Conservation (phyloP, 2,113 vertebrate genomes). For the Amazona vittata region DNA sequence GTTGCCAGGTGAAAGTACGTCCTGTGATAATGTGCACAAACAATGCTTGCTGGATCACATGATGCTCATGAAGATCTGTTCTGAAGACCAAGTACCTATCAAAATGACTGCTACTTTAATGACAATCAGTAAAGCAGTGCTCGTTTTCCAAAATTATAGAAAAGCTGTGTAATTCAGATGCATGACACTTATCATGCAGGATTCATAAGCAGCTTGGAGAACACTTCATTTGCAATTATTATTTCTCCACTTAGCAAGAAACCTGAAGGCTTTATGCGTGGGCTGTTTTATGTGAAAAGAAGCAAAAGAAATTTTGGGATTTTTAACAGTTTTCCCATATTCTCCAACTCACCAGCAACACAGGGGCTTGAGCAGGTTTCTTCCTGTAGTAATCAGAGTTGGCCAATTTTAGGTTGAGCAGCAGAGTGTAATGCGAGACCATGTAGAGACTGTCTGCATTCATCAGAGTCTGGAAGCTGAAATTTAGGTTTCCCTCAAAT, state of each 20-base stretch:
- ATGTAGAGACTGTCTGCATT: slow-evolving; percentile 94
- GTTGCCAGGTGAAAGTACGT: background rate
- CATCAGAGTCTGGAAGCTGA: slow-evolving; percentile 90
- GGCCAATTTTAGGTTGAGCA: slow-evolving; percentile 93
- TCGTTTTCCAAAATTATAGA: background rate
- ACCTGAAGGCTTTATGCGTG: background rate
- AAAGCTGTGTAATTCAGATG: slow-evolving; percentile 14
- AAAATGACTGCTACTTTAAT: background rate
- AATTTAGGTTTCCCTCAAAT: slow-evolving; percentile 80
- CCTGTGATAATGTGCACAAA: background rate
- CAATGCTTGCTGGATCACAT: background rate
- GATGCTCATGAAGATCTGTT: background rate
- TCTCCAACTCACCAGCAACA: slow-evolving; percentile 79
- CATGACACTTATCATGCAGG: background rate
- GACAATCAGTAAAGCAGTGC: background rate
- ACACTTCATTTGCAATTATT: slow-evolving; percentile 40
- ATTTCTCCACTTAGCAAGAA: slow-evolving; percentile 2
- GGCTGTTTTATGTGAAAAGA: background rate
- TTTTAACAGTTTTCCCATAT: background rate
- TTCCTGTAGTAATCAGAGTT: slow-evolving; percentile 89
- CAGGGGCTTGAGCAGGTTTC: slow-evolving; percentile 75
- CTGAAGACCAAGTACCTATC: background rate
- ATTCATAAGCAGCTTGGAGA: slow-evolving; percentile 32
- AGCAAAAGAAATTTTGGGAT: background rate
- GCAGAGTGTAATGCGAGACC: slow-evolving; percentile 88